These are phyloP conservation scores for Lasiurus cinereus DNA, from an alignment of 2,113 vertebrate genomes.

Conservation along the genomic window DNA sequence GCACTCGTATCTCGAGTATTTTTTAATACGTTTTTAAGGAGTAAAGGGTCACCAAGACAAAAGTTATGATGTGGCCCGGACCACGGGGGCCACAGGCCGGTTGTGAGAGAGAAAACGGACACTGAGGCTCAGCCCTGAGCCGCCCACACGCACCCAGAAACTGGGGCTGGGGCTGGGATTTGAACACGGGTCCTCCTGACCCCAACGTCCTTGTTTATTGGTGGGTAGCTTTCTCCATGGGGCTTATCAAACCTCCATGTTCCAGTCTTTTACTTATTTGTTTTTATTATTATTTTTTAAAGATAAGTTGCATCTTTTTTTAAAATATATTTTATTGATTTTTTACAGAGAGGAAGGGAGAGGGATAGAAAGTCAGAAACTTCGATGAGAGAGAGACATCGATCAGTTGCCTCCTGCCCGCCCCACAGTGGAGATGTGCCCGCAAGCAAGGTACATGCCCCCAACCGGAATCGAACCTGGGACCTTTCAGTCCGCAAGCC, in stretches of 20 bases:
- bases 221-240: neutral
- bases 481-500: too few relatives aligned
- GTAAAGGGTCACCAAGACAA: neutral
- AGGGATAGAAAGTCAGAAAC: too few relatives aligned
- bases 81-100: neutral
- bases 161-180: neutral
- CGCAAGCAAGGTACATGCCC: too few relatives aligned
- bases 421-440: too few relatives aligned
- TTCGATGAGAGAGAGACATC: too few relatives aligned
- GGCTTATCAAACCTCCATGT: neutral
- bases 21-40: neutral
- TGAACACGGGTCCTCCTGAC: neutral
- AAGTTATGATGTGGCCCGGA: neutral
- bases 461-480: too few relatives aligned
- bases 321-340: too few relatives aligned
- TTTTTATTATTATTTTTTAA: too few relatives aligned
- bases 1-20: too few relatives aligned
- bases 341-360: too few relatives aligned
- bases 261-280: neutral
- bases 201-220: neutral
- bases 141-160: neutral
- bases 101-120: neutral
- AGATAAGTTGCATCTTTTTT: too few relatives aligned
- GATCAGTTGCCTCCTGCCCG: too few relatives aligned
- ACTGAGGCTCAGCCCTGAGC: neutral